Conservation (phyloP, 2,888 invertebrate species). For the Patella ulyssiponensis region DNA sequence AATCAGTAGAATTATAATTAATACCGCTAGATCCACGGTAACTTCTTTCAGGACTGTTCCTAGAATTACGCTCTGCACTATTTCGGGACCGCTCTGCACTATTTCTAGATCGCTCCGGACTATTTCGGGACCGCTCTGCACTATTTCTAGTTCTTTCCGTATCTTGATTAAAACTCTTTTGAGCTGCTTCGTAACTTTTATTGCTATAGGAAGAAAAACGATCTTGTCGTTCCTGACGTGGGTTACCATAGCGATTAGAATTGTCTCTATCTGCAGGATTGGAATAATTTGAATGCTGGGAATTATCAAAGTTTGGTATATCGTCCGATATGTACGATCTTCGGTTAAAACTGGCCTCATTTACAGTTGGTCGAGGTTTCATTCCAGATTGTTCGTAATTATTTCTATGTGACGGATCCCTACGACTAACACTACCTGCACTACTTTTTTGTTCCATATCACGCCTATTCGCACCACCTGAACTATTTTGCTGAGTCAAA, state of each 20-base stretch:
- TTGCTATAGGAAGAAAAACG: background rate
- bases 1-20: conserved; percentile 1
- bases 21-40: background rate
- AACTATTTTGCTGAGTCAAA: background rate
- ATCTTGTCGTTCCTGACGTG: background rate
- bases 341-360: background rate
- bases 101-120: too few relatives aligned
- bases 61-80: too few relatives aligned
- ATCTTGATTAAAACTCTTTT: too few relatives aligned
- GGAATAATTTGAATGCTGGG: conserved; percentile 10
- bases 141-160: too few relatives aligned
- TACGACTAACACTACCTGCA: background rate
- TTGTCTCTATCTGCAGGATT: background rate
- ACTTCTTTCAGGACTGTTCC: background rate
- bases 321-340: background rate
- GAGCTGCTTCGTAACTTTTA: background rate
- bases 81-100: too few relatives aligned
- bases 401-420: background rate
- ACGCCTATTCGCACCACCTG: background rate
- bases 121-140: too few relatives aligned
- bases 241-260: conserved; percentile 1
- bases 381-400: background rate
- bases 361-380: background rate
- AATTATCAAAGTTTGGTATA: background rate
- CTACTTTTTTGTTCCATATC: background rate